These are phyloP conservation scores for Chelonoidis abingdonii DNA, from an alignment of 2,113 vertebrate species.

Conservation along the genomic window DNA sequence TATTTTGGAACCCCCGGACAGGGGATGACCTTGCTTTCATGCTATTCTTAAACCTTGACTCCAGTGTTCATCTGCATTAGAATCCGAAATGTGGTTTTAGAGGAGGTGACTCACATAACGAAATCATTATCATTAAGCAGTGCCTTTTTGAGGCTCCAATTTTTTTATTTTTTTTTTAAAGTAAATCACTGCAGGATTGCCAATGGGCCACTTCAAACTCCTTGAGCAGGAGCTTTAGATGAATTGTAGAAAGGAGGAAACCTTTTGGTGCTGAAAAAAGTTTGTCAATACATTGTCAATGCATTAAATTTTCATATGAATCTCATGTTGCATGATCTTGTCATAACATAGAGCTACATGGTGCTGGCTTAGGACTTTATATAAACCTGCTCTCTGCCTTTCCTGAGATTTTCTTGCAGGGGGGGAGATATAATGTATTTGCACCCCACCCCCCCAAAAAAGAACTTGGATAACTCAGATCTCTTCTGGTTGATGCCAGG, in stretches of 20 bases:
- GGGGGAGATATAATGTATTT: background rate
- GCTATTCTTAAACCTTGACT: background rate
- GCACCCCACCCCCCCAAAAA: background rate
- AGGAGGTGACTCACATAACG: accelerated
- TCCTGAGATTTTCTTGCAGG: conserved; percentile 15
- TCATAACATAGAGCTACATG: background rate
- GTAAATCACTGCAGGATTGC: conserved; percentile 21
- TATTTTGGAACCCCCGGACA: background rate
- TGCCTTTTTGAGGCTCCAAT: background rate
- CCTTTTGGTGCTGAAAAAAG: conserved; percentile 39
- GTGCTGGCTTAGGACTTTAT: background rate
- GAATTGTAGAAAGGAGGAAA: conserved; percentile 11
- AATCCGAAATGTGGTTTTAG: background rate
- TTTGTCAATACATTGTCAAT: conserved; percentile 19
- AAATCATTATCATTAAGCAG: conserved; percentile 12
- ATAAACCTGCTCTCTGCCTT: conserved; percentile 7
- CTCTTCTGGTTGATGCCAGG: conserved; percentile 12
- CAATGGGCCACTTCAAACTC: conserved; percentile 14
- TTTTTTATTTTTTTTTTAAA: background rate
- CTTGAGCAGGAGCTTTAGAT: conserved; percentile 45
- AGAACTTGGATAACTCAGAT: background rate
- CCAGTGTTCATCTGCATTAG: background rate
- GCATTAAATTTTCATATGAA: conserved; percentile 2
- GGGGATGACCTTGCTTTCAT: background rate
- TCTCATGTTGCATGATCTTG: conserved; percentile 14